Evolutionary conservation across 1,140 invertebrate genomes (phyloP).

Genomic region (Lerema accius): DNA sequence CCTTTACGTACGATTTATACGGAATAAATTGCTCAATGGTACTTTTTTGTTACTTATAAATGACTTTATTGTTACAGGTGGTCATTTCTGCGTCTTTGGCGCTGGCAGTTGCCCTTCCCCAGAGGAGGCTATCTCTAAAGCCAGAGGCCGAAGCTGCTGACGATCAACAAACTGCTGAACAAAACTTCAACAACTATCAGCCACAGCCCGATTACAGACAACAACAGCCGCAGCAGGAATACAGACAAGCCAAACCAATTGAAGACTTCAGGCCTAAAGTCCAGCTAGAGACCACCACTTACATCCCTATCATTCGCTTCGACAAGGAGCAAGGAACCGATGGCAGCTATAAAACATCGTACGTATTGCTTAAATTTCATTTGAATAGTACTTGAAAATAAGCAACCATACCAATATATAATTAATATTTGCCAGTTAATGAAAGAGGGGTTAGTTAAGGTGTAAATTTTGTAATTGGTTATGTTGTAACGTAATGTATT

Average conservation of each 20-base stretch:
- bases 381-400: no score
- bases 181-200: conserved; percentile 70
- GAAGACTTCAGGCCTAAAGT: conserved; percentile 72
- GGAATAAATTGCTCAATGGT: not conserved
- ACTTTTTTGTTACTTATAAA: not conserved
- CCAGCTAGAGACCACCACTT: conserved; percentile 84
- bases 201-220: conserved; percentile 49
- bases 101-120: conserved; percentile 64
- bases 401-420: no score
- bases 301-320: conserved; percentile 90
- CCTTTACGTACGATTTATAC: conserved; percentile 1
- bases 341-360: conserved; percentile 91
- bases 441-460: no score
- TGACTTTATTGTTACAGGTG: conserved; percentile 57
- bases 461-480: no score
- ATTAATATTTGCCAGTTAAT: no score
- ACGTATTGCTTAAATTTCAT: conserved; percentile 56
- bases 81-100: conserved; percentile 60
- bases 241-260: conserved; percentile 56
- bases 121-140: conserved; percentile 64
- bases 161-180: conserved; percentile 68
- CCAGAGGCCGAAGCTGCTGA: conserved; percentile 49
- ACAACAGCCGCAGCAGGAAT: conserved; percentile 51
- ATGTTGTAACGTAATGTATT: no score
- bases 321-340: conserved; percentile 91